Percentiles rank a stretch among this genome's conserved stretches.
Evolutionary conservation across 2,113 vertebrate species (phyloP).

Genomic region (Elaphurus davidianus): DNA sequence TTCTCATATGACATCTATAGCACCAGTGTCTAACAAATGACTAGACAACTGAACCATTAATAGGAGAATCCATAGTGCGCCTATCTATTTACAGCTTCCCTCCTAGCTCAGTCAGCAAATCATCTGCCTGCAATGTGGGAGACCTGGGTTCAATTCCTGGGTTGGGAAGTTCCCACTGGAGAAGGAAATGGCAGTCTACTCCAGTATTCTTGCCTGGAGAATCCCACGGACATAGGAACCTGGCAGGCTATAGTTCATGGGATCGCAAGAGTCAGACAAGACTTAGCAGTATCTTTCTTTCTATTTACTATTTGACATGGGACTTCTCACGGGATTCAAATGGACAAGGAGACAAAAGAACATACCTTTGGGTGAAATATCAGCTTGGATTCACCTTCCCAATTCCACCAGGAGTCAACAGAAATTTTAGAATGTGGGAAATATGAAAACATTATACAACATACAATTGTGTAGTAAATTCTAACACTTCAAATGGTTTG

Average conservation of each 20-base stretch:
- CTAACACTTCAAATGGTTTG: not conserved
- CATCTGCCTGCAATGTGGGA: not conserved
- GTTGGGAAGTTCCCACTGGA: not conserved
- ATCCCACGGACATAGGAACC: not conserved
- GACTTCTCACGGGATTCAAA: not conserved
- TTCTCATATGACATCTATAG: not conserved
- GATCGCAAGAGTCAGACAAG: accelerated
- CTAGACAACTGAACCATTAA: not conserved
- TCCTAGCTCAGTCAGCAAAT: accelerated
- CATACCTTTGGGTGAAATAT: not conserved
- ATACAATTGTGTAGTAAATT: not conserved
- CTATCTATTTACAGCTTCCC: not conserved
- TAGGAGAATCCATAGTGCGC: too few species aligned
- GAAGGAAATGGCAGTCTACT: not conserved
- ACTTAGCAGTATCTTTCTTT: not conserved
- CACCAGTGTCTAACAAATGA: not conserved
- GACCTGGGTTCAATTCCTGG: not conserved
- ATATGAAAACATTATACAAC: not conserved
- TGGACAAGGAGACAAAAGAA: not conserved
- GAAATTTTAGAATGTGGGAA: not conserved
- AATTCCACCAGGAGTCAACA: not conserved
- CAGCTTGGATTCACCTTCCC: not conserved
- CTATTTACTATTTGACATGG: not conserved
- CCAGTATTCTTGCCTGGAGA: not conserved
- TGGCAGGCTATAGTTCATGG: not conserved